Base-by-base conservation (phyloP, 2,888 invertebrate genomes). In the Odontocerum albicorne region DNA sequence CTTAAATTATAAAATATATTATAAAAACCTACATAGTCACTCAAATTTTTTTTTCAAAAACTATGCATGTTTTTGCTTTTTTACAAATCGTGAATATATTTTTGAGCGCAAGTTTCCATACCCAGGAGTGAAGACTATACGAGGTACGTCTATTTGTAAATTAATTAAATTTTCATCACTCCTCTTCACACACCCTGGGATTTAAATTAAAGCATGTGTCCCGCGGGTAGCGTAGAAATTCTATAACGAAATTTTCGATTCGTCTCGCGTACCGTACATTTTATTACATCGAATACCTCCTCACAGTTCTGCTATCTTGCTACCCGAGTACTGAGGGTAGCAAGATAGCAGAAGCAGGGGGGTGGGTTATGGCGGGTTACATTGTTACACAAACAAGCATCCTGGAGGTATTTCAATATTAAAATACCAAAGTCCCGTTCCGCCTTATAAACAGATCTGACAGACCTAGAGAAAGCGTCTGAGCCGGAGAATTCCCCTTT, bases 191-290 rank as follows among this genome's bases (percentile, higher is more conserved):
- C 4, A 3, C 17, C 19, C 27, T 16, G 49, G 21, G 49, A 39
- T 49, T 49, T 43, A 44, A 45, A 49, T 45, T 50, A 49, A 49
- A 49, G 33, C 49, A 38, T 32, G 49, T 49, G 49, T 49, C 42
- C 49, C 47, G 31, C 36, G 43, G 33, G 38, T 16, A 32, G 32
- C 47, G 47, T 27, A 21, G 38, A 57, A 38, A 45, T 45, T 42
- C 47, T 59, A 46, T 57, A 57, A 60, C 57, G 60, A 60, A 57
- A 60, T 60, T 58, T 60, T 55, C 60, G 55, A 60, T 60, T 60
- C 57, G 60, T 60, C 49, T 53, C 60, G 60, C 60, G 57, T 60
- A 52, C 57, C 57, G 39, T 47, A 58, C 57, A 60, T 60, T 60
- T 55, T 60, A 60, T 55, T 58, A 55, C 57, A 44, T 45, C 49